These are phyloP conservation scores for Amiota minor DNA, from an alignment of 2,888 invertebrate species.

Conservation along the genomic window DNA sequence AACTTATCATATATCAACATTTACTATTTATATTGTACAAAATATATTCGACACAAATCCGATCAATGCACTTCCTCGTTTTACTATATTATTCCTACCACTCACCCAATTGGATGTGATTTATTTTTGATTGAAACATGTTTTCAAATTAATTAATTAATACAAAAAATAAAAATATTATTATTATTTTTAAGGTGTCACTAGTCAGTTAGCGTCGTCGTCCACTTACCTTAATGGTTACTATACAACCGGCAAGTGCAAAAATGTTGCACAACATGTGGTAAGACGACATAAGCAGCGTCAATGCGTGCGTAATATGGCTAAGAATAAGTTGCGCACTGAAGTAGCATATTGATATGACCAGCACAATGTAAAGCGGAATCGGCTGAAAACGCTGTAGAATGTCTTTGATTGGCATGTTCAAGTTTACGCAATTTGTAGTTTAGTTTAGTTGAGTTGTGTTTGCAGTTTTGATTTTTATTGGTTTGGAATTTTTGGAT, in stretches of 20 bases:
- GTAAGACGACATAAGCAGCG: conserved; percentile 92
- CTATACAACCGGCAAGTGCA: conserved; percentile 85
- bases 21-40: no score
- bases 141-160: background rate
- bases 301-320: conserved; percentile 92
- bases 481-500: no score
- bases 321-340: conserved; percentile 88
- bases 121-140: background rate
- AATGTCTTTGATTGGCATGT: conserved; percentile 86
- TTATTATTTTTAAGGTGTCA: background rate
- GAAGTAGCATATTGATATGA: conserved; percentile 84
- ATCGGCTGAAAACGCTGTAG: conserved; percentile 83
- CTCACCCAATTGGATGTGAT: background rate
- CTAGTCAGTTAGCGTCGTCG: background rate
- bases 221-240: conserved; percentile 83
- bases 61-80: background rate
- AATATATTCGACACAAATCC: background rate
- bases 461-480: no score
- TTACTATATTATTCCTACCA: background rate
- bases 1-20: no score
- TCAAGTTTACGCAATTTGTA: background rate
- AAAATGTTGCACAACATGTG: conserved; percentile 95
- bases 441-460: no score
- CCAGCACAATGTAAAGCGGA: conserved; percentile 82
- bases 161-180: no score